Base-by-base conservation (phyloP, 1,140 invertebrate genomes). In the Trichonephila inaurata region DNA sequence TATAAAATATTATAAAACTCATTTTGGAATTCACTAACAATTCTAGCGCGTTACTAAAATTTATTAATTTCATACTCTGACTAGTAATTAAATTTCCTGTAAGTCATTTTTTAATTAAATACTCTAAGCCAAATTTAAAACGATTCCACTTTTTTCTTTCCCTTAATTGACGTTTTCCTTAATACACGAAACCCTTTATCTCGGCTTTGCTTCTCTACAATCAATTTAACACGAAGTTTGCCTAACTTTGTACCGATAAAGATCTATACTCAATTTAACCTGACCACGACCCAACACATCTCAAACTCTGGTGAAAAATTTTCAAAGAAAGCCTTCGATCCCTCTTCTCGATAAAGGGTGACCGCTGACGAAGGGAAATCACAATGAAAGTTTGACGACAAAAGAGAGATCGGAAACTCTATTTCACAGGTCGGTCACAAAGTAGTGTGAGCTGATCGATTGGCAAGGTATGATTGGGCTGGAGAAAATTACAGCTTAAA, bases 401-500 rank as follows among this genome's bases (percentile, higher is more conserved):
- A 60, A 24, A 61, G 44, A 33, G 28, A 81, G 72, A 81, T 81
- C 72, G 72, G 58, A 85, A 85, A 85, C 83, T 85, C 58, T 85
- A 85, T 85, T 85, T 83, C 81, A 51, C 51, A 28, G 51, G 28
- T 61, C 24, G 51, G 66, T 81, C 82, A 83, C 82, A 86, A 85
- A 86, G 62, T 28, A 86, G 21, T 66, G 18, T 69, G 64, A 12
- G 28, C 28, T 87, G 82, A 89, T 93, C 92, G 92, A 93, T 93
- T 85, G 62, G 69, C 92, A 93, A 93, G 86, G 92, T 93, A 93
- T 89, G 92, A 93, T 93, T 86, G 86, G 60, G 85, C 86, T 77
- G 64, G 86, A 89, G 92, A 93, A 93, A 93, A 93, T 93, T 82
- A 93, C 92, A 93, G 92, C 92, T 93, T 93, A 93, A 93, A 93